Conservation (phyloP, 2,113 vertebrate species). For the Calidris pygmaea region DNA sequence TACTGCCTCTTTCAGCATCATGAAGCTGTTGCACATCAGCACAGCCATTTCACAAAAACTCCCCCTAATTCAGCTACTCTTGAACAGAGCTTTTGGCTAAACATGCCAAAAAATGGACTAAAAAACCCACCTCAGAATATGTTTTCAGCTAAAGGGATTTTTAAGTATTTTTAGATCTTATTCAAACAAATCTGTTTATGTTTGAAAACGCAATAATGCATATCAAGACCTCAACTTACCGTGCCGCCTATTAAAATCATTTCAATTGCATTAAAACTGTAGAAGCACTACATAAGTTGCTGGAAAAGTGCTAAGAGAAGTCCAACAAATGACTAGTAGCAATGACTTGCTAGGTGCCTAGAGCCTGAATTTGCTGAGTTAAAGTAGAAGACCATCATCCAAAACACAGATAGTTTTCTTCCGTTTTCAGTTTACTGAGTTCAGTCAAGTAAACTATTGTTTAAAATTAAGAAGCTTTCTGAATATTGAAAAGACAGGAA, state of each 20-base stretch:
- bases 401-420: neutral
- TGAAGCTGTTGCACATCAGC: neutral
- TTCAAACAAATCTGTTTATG: neutral
- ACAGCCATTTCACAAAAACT: neutral
- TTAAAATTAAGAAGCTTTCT: neutral
- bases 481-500: neutral
- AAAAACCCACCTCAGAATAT: neutral
- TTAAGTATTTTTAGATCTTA: neutral
- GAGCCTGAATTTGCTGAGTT: neutral
- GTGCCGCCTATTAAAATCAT: fast-evolving
- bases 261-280: neutral
- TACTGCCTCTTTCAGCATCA: neutral
- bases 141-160: neutral
- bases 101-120: neutral
- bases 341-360: neutral
- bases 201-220: neutral
- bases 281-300: neutral
- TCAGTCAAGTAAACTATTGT: neutral
- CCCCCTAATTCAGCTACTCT: neutral
- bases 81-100: neutral
- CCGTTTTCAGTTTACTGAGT: neutral
- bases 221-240: neutral
- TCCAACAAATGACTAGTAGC: neutral
- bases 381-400: neutral
- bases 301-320: neutral